These are phyloP conservation scores for Galbula dea DNA, from an alignment of 2,113 vertebrate genomes.

Conservation along the genomic window DNA sequence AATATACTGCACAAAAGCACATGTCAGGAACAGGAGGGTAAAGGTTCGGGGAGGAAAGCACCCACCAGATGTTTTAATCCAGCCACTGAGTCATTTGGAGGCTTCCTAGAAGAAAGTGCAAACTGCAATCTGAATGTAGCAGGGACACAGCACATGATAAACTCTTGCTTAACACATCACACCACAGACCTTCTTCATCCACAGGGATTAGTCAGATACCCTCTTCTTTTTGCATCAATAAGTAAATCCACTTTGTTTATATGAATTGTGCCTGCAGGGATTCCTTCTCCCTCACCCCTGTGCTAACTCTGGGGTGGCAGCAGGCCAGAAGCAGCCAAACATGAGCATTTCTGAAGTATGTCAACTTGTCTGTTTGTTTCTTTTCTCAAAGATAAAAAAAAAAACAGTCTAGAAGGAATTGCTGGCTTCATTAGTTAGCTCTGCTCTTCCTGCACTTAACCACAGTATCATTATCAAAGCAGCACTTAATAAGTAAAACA, in stretches of 20 bases:
- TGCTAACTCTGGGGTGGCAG: constrained; percentile 15
- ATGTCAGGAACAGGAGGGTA: background rate
- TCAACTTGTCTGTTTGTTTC: constrained; percentile 68
- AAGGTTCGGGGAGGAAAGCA: background rate
- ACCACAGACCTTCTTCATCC: background rate
- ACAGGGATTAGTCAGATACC: constrained; percentile 40
- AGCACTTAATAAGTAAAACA: background rate
- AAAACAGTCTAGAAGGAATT: constrained; percentile 21
- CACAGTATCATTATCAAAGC: constrained; percentile 44
- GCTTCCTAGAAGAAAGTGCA: background rate
- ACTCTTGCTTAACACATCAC: background rate
- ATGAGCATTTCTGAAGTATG: constrained; percentile 2
- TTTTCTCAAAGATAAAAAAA: constrained; percentile 5
- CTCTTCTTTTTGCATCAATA: constrained; percentile 58
- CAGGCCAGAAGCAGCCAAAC: constrained; percentile 1
- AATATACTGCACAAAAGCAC: background rate
- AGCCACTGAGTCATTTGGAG: background rate
- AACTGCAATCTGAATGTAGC: background rate
- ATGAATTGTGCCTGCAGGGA: constrained; percentile 45
- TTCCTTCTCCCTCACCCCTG: background rate
- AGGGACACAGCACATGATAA: background rate
- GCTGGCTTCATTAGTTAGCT: constrained; percentile 53
- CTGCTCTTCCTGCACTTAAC: constrained; percentile 47
- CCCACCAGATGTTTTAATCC: background rate
- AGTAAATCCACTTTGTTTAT: constrained; percentile 55